These are phyloP conservation scores for Papilio glaucus DNA, from an alignment of 1,140 invertebrate genomes.

Conservation along the genomic window DNA sequence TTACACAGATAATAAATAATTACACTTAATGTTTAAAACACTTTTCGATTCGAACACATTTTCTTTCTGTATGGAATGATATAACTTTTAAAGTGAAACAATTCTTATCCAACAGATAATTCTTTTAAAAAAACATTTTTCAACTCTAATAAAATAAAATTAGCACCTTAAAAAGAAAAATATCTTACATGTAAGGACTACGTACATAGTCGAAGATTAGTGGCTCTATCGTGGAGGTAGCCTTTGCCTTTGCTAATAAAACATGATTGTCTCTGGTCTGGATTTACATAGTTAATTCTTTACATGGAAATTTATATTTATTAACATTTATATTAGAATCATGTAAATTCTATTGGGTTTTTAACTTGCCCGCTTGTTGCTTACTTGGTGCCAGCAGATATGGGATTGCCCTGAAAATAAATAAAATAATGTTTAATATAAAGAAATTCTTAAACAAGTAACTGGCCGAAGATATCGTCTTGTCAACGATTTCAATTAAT, in stretches of 20 bases:
- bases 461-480: too few relatives aligned
- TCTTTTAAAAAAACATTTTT: not conserved
- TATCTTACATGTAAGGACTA: not conserved
- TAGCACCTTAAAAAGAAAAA: conserved; percentile 25
- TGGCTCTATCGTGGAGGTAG: not conserved
- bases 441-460: not conserved
- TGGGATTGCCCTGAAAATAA: conserved; percentile 47
- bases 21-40: conserved; percentile 29
- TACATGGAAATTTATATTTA: not conserved
- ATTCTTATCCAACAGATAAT: not conserved
- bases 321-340: conserved; percentile 15
- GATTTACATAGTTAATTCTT: not conserved
- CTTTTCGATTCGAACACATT: conserved; percentile 8
- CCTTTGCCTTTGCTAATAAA: conserved; percentile 1
- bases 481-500: too few relatives aligned
- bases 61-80: conserved; percentile 25
- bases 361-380: not conserved
- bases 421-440: conserved; percentile 6
- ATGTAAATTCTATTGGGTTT: not conserved
- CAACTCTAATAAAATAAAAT: conserved; percentile 11
- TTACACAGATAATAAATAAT: conserved; percentile 33
- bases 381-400: conserved; percentile 34
- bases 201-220: not conserved
- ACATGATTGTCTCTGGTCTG: not conserved
- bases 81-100: conserved; percentile 16